Conservation (phyloP, 1,140 invertebrate species). For the Drosophila pseudoananassae region DNA sequence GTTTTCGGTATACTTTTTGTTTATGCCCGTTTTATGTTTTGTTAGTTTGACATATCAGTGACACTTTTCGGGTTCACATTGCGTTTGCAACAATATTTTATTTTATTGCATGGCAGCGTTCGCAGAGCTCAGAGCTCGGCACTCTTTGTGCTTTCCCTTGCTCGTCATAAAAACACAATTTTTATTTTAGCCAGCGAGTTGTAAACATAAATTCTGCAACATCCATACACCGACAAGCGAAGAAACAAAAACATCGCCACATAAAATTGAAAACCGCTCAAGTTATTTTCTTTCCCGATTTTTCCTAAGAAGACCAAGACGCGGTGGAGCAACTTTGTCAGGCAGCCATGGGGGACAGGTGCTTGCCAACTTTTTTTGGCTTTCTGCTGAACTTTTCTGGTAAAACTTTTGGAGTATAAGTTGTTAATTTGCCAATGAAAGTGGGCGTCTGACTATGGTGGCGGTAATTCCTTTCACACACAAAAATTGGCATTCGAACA, state of each 20-base stretch:
- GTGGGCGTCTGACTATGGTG: slow-evolving; percentile 65
- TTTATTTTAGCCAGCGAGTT: slow-evolving; percentile 68
- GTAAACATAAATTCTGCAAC: slow-evolving; percentile 73
- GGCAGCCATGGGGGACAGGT: slow-evolving; percentile 56
- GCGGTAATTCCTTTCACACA: slow-evolving; percentile 36
- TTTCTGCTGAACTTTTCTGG: slow-evolving; percentile 55
- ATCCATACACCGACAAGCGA: slow-evolving; percentile 1
- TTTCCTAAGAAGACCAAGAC: slow-evolving; percentile 3
- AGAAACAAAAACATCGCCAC: slow-evolving; percentile 33
- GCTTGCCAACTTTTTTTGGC: slow-evolving; percentile 54
- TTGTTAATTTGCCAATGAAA: slow-evolving; percentile 80
- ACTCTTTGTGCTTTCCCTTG: slow-evolving; percentile 6
- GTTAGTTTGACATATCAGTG: slow-evolving; percentile 81
- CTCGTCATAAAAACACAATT: slow-evolving; percentile 71
- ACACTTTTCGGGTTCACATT: slow-evolving; percentile 58
- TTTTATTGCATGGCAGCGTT: slow-evolving; percentile 67
- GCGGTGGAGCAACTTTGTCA: slow-evolving; percentile 61
- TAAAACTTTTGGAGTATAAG: slow-evolving; percentile 74
- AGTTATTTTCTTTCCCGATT: slow-evolving; percentile 40
- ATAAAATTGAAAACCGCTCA: slow-evolving; percentile 75
- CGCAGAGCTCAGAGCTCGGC: slow-evolving; percentile 10
- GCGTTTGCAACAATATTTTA: slow-evolving; percentile 76
- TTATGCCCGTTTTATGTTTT: slow-evolving; percentile 73
- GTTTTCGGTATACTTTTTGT: slow-evolving; percentile 47
- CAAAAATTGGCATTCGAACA: slow-evolving; percentile 12